These are phyloP conservation scores for Laothoe populi DNA, from an alignment of 2,888 invertebrate species.

Conservation along the genomic window DNA sequence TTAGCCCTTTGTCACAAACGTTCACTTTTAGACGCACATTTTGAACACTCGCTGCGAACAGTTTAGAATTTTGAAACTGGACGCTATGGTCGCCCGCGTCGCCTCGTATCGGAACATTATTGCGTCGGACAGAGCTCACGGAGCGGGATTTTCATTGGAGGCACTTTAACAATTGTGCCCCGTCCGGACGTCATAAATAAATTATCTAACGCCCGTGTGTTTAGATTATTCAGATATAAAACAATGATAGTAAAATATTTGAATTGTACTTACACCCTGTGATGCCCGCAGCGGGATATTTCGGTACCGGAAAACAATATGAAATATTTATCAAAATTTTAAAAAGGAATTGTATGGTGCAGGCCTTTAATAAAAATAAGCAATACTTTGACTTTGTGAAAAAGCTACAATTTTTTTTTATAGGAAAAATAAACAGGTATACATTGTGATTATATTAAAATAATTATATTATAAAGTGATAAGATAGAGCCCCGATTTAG, in stretches of 20 bases:
- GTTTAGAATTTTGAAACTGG: conserved; percentile 8
- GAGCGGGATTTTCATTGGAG: conserved; percentile 9
- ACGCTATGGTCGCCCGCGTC: background rate
- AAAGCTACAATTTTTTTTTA: no score
- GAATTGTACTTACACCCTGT: conserved; percentile 62
- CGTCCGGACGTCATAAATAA: conserved; percentile 23
- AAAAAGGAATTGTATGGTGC: background rate
- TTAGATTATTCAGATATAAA: conserved; percentile 20
- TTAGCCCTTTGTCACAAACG: conserved; percentile 2
- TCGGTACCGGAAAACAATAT: conserved; percentile 34
- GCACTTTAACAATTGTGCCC: conserved; percentile 18
- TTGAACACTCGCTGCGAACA: background rate
- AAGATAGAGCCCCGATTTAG: background rate
- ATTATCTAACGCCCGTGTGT: conserved; percentile 14
- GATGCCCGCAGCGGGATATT: conserved; percentile 27
- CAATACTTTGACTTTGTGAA: no score
- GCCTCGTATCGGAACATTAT: conserved; percentile 5
- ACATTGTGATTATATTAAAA: no score
- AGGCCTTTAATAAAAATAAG: no score
- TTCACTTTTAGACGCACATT: conserved; percentile 6
- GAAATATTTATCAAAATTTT: conserved; percentile 24
- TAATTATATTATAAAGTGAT: background rate
- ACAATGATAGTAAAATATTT: conserved; percentile 16
- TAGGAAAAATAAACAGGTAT: no score
- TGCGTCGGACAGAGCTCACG: conserved; percentile 14